Percentiles rank a stretch among this genome's conserved stretches.
These are phyloP conservation scores for Cosmopolites sordidus DNA, from an alignment of 2,888 invertebrate genomes.

Conservation along the genomic window DNA sequence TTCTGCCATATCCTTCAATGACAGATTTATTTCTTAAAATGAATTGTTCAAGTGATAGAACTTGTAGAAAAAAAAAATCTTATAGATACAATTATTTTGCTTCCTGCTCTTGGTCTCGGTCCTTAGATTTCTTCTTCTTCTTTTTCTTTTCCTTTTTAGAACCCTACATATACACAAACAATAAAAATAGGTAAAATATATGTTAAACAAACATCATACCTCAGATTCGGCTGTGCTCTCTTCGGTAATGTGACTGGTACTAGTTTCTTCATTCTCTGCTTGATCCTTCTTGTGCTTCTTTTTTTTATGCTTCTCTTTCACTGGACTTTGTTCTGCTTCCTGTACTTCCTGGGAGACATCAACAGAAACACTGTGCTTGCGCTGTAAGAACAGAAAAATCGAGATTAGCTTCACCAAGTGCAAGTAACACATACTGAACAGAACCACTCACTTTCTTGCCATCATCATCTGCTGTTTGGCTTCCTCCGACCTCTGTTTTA, in stretches of 20 bases:
- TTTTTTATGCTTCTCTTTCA: constrained; percentile 22
- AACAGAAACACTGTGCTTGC: constrained; percentile 14
- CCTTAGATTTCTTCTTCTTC: constrained; percentile 24
- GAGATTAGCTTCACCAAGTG: neutral
- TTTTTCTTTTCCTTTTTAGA: constrained; percentile 23
- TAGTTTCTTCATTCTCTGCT: constrained; percentile 12
- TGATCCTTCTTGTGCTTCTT: constrained; percentile 20
- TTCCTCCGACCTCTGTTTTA: constrained; percentile 16
- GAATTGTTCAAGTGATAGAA: no score
- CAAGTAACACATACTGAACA: no score
- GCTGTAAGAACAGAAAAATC: constrained; percentile 10
- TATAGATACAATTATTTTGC: neutral
- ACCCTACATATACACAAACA: neutral
- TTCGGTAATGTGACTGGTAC: constrained; percentile 13
- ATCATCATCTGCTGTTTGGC: constrained; percentile 20
- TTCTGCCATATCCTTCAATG: no score
- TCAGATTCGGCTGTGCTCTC: constrained; percentile 19
- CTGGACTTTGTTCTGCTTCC: constrained; percentile 7
- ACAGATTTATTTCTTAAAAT: no score
- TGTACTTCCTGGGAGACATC: constrained; percentile 9
- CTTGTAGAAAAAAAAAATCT: neutral
- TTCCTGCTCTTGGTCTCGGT: constrained; percentile 17
- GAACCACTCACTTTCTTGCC: constrained; percentile 21
- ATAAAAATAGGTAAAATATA: neutral
- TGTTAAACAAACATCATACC: constrained; percentile 5